phyloP scores from a whole-genome alignment of 1,140 invertebrate species.

The Andricus grossulariae region DNA sequence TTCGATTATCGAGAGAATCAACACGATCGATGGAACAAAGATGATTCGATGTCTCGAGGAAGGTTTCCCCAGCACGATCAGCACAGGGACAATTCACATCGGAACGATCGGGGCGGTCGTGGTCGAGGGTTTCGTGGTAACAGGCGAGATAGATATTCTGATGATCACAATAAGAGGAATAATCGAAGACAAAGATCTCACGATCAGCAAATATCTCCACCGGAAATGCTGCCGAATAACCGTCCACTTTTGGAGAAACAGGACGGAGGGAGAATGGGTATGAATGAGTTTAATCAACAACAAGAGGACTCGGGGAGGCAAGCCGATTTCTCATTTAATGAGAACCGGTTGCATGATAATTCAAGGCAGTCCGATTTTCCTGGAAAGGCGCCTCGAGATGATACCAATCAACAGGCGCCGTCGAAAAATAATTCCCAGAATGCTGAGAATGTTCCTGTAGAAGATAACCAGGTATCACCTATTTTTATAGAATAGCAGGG shows the following conservation, averaged over 20 bases:
- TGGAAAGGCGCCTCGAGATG: neutral
- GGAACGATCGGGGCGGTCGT: conserved; percentile 61
- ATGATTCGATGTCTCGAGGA: conserved; percentile 54
- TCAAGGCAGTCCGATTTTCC: neutral
- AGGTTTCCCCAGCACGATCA: conserved; percentile 61
- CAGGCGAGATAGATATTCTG: conserved; percentile 60
- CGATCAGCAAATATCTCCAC: conserved; percentile 48
- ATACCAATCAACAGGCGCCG: neutral
- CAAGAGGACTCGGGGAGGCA: neutral
- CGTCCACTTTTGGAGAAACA: conserved; percentile 35
- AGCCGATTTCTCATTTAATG: neutral
- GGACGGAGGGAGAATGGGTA: neutral
- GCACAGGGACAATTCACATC: conserved; percentile 54
- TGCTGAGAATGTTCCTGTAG: neutral
- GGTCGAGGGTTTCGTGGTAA: conserved; percentile 59
- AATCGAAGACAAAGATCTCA: conserved; percentile 54
- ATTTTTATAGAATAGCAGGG: no score
- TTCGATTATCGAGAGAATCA: conserved; percentile 66
- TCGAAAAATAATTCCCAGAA: neutral
- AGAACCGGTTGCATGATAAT: neutral
- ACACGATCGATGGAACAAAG: conserved; percentile 56
- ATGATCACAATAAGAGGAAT: conserved; percentile 59
- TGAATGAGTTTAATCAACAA: neutral
- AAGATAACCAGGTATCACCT: no score
- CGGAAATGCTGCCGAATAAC: conserved; percentile 48